Base-by-base conservation (phyloP, 2,113 vertebrate genomes). In the Tupaia chinensis region DNA sequence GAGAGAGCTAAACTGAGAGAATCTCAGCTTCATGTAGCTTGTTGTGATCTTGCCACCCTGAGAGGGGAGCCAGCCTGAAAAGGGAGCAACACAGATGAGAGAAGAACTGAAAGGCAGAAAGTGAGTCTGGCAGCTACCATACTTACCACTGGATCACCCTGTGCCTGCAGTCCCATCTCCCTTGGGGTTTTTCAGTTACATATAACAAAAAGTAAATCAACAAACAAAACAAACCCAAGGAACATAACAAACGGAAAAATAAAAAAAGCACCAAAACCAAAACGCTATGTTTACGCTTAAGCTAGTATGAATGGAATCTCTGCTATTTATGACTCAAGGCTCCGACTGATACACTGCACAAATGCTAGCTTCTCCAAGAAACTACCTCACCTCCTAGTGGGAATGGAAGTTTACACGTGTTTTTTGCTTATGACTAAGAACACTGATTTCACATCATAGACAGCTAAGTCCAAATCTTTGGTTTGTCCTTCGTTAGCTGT, bases 391-490 rank as follows among this genome's bases (percentile, higher is more conserved):
- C 20, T 89, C 10, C 60, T 25, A 60, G 27, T n/a, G 70, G 92
- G 70, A 91, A 91, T 12, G 69, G 72, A 54, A 1, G 2, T n/a
- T 74, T 25, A 34, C 11, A 32, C 5, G 78, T 44, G 80, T 73
- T 66, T 82, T 93, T 69, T 80, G 44, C 61, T 69, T 5, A 9
- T 22, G 54, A 11, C 72, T 16, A 53, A 70, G 27, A 76, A 72
- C n/a, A 85, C 10, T 54, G 72, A 88, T 60, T 93, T 93, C 27
- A 81, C 81, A 73, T 80, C 63, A 44, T 16, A 94, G 78, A 88
- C 19, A 44, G 23, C 20, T 34, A 85, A 66, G 20, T 17, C 72
- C 66, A 89, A n/a, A 65, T 82, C 19, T 23, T 76, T 29, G 16
- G 16, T 69, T 93, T 69, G 20, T 61, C 54, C 32, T 89, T 95